Base-by-base conservation (phyloP, 2,113 vertebrate species). In the Vidua macroura region DNA sequence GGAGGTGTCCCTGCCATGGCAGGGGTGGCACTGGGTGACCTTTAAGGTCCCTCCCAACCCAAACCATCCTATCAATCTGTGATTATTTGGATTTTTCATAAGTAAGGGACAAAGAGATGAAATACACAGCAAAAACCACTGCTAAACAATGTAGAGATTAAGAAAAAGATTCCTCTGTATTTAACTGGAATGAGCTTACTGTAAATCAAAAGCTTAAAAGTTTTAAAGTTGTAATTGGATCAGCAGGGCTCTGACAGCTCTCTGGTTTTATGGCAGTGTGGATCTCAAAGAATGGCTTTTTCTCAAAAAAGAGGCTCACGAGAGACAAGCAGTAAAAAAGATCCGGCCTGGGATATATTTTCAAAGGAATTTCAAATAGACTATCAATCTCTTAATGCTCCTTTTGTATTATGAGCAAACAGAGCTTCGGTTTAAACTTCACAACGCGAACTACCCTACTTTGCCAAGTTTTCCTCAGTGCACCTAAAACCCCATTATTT, bases 201-300 rank as follows among this genome's bases (percentile, higher is more conserved):
- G 92, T 96, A 95, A 96, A 95, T 94, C 88, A 93, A 91, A 95
- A 94, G 78, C 90, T 96, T 94, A 79, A 66, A 93, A 94, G 83
- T 96, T 95, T 96, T 94, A 83, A 91, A 85, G 70, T 76, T 91
- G 87, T 96, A 96, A 95, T 79, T 95, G 93, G 80, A 95, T 96
- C 93, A 95, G 86, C 77, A 88, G 74, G 88, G 62, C 80, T 88
- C 88, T 95, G 88, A 88, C 88, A 96, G 88, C 64, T 91, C 66
- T 73, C 74, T 89, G 88, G 59, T 84, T 96, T 96, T 95, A 92
- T 77, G 93, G 86, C 81, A 41, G 35, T 8, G 44, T 79, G 67
- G 76, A 90, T 93, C 88, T 87, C 33, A 92, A 94, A 97, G 56
- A 89, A 82, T 53, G 28, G 33, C 21, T 86, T 56, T 56, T 72